Conservation (phyloP, 1,140 invertebrate genomes). For the Zaprionus inermis region DNA sequence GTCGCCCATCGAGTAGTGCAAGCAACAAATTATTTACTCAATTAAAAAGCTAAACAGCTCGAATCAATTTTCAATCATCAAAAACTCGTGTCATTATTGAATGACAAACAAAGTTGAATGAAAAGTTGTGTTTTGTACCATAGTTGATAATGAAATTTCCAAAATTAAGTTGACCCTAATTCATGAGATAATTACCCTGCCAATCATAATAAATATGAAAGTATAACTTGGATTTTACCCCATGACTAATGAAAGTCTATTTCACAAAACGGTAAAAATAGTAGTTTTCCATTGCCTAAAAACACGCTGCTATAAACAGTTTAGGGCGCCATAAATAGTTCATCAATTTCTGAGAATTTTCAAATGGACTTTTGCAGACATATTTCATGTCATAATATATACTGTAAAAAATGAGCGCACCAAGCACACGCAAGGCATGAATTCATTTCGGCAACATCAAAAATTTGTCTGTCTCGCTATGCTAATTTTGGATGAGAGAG, state of each 20-base stretch:
- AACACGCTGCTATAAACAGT: neutral
- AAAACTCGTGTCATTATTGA: neutral
- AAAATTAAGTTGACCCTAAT: neutral
- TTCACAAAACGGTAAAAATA: slow-evolving; percentile 17
- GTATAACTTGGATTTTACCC: slow-evolving; percentile 1
- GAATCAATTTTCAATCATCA: slow-evolving; percentile 11
- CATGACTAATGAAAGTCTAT: slow-evolving; percentile 20
- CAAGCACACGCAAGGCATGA: neutral
- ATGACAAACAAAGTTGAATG: neutral
- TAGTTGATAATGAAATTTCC: neutral
- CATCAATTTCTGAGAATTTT: neutral
- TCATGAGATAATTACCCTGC: neutral
- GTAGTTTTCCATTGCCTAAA: neutral
- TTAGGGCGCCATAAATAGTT: neutral
- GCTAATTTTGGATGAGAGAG: slow-evolving; percentile 28
- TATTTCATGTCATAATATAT: neutral
- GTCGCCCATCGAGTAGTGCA: neutral
- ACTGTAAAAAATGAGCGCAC: slow-evolving; percentile 1
- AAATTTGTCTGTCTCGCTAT: slow-evolving; percentile 18
- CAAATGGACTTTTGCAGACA: neutral
- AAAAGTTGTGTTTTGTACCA: neutral
- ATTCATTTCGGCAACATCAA: neutral
- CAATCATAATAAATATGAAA: neutral
- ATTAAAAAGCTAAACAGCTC: neutral
- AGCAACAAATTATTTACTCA: neutral